phyloP scores from a whole-genome alignment of 2,113 vertebrate genomes.

The Salvelinus sp. region DNA sequence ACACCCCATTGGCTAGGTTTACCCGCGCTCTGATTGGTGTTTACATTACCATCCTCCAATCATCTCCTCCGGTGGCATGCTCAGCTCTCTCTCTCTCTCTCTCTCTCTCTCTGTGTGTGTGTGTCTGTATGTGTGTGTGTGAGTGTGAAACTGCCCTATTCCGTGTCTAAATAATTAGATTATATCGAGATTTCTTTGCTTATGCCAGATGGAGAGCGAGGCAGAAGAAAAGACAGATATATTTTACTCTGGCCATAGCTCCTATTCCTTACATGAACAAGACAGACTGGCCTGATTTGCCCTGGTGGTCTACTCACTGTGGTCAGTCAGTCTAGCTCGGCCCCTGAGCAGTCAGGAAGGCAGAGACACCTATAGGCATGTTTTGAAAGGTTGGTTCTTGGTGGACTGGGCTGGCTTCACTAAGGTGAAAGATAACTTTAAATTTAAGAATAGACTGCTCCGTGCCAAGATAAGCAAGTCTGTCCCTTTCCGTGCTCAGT shows the following conservation, averaged over 20 bases:
- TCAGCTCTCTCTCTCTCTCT: conserved; percentile 18
- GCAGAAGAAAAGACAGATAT: no score
- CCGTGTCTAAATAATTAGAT: no score
- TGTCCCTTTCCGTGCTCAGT: conserved; percentile 50
- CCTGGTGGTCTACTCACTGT: conserved; percentile 41
- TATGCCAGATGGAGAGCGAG: no score
- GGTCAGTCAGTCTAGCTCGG: conserved; percentile 27
- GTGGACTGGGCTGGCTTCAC: conserved; percentile 23
- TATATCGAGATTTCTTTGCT: no score
- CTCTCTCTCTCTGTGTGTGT: conserved; percentile 21
- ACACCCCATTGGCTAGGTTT: conserved; percentile 49
- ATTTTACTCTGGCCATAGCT: no score
- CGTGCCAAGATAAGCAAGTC: conserved; percentile 66
- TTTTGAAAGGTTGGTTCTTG: conserved; percentile 60
- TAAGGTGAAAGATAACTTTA: conserved; percentile 57
- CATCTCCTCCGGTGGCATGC: conserved; percentile 44
- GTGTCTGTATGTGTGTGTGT: conserved; percentile 36
- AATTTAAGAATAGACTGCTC: conserved; percentile 54
- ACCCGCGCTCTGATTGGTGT: conserved; percentile 66
- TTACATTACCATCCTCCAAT: conserved; percentile 58
- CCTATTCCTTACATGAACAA: neutral
- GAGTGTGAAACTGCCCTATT: neutral
- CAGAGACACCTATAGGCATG: conserved; percentile 18
- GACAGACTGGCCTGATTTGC: conserved; percentile 17
- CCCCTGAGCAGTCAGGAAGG: conserved; percentile 3